These are phyloP conservation scores for Egretta garzetta DNA, from an alignment of 2,113 vertebrate species.

Conservation along the genomic window DNA sequence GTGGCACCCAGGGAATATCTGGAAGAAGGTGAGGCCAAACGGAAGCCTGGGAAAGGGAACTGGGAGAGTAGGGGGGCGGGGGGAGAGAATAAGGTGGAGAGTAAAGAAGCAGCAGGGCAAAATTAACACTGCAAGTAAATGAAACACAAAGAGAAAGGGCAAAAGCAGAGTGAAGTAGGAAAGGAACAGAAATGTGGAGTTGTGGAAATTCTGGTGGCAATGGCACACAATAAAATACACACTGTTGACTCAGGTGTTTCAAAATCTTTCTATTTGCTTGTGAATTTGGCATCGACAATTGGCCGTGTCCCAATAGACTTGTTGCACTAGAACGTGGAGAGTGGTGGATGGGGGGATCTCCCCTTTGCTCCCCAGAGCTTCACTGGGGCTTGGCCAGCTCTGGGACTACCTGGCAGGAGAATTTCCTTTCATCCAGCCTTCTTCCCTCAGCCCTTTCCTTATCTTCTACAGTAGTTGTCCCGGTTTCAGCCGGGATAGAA, in stretches of 20 bases:
- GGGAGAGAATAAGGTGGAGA: background rate
- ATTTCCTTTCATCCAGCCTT: background rate
- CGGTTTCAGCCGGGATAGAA: too few species aligned
- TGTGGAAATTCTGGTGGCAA: background rate
- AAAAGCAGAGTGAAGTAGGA: background rate
- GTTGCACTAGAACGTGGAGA: background rate
- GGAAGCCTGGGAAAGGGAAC: background rate
- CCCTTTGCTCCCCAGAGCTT: background rate
- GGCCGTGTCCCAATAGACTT: background rate
- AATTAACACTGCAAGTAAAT: background rate
- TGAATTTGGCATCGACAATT: background rate
- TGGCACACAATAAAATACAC: background rate
- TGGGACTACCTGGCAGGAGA: background rate
- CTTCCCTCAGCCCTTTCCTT: background rate
- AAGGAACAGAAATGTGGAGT: background rate
- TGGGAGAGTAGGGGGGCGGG: background rate
- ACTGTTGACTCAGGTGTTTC: background rate
- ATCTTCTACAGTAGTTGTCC: background rate
- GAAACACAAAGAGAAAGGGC: background rate
- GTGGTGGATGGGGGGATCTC: background rate
- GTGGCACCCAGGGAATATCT: background rate
- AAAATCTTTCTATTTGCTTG: constrained; percentile 15
- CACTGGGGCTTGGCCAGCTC: background rate
- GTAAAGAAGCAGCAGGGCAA: background rate
- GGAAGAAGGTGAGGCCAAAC: background rate